These are phyloP conservation scores for Hylomyscus alleni DNA, from an alignment of 2,797 vertebrate genomes.

Conservation along the genomic window DNA sequence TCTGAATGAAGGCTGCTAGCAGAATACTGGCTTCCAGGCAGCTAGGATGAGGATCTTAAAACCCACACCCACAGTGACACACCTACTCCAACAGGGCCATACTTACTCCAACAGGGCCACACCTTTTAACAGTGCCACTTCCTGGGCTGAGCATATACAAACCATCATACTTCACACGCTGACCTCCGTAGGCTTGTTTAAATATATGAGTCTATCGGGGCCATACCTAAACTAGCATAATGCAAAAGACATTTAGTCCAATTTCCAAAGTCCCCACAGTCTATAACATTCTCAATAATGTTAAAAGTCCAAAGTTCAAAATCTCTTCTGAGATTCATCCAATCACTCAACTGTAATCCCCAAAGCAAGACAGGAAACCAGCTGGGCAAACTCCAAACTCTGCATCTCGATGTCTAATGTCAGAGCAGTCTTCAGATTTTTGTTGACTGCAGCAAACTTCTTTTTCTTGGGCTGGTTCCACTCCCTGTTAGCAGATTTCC, in stretches of 20 bases:
- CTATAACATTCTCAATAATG: not conserved
- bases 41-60: not conserved
- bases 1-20: not conserved
- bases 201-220: not conserved
- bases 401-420: not conserved
- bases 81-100: not conserved
- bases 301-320: not conserved
- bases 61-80: not conserved
- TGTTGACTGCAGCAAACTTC: not conserved
- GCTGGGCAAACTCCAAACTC: not conserved
- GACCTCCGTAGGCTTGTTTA: not conserved
- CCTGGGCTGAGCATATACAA: not conserved
- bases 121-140: not conserved
- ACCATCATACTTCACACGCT: not conserved
- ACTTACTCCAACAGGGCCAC: too few species aligned
- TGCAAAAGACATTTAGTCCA: not conserved
- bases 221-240: not conserved
- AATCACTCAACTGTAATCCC: not conserved
- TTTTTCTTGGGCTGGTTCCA: not conserved
- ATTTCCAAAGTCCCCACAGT: not conserved
- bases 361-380: not conserved
- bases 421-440: not conserved
- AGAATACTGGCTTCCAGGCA: not conserved
- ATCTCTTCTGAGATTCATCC: not conserved
- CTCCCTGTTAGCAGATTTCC: not conserved